phyloP scores from a whole-genome alignment of 2,113 vertebrate genomes.

The Phainopepla nitens region DNA sequence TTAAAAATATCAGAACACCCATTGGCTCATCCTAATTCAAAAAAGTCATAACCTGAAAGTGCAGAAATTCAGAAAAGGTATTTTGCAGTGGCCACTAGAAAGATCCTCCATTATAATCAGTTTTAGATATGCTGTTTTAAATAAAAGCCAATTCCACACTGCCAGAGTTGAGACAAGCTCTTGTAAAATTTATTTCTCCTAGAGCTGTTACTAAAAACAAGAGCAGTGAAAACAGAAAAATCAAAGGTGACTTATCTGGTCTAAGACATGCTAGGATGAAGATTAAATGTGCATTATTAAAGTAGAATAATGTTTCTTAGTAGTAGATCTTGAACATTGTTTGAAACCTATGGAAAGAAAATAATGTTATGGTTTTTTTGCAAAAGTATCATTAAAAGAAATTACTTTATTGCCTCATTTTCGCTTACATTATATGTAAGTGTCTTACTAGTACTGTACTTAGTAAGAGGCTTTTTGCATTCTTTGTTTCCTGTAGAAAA shows the following conservation, averaged over 20 bases:
- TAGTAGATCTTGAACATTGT: constrained; percentile 25
- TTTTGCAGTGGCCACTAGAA: neutral
- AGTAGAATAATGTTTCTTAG: constrained; percentile 44
- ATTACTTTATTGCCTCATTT: constrained; percentile 1
- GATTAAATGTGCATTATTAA: constrained; percentile 13
- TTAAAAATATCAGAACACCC: neutral
- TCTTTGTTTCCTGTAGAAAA: constrained; percentile 45
- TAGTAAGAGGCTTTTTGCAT: constrained; percentile 21
- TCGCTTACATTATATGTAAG: constrained; percentile 58
- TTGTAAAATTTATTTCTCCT: constrained; percentile 38
- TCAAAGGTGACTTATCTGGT: constrained; percentile 9
- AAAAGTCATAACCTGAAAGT: neutral
- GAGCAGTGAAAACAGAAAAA: neutral
- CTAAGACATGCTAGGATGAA: constrained; percentile 14
- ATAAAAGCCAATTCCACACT: neutral
- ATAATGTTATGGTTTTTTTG: neutral
- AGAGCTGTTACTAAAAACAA: neutral
- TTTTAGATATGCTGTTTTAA: neutral
- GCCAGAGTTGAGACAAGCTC: neutral
- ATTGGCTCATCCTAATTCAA: neutral
- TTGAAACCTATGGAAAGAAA: constrained; percentile 52
- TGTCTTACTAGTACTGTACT: constrained; percentile 14
- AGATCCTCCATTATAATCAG: neutral
- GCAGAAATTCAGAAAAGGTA: neutral
- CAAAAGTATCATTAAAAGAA: constrained; percentile 25